Evolutionary conservation across 2,888 invertebrate genomes (phyloP).

Genomic region (Schizotus pectinicornis): DNA sequence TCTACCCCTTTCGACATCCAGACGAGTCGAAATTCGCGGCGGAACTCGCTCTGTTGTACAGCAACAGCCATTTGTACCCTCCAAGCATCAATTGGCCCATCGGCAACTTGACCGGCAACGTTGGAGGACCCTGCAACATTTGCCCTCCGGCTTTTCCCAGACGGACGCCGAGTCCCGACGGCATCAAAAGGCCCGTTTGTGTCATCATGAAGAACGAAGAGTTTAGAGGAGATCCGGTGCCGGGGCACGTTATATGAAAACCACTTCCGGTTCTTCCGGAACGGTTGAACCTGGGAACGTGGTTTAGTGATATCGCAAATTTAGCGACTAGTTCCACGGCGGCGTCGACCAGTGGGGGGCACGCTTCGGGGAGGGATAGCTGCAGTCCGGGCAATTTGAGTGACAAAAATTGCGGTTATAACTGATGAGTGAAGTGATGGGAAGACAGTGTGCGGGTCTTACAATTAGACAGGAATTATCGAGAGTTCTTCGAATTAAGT

Average conservation of each 20-base stretch:
- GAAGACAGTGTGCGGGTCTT: no score
- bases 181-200: conserved; percentile 64
- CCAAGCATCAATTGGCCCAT: conserved; percentile 58
- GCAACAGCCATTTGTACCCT: conserved; percentile 63
- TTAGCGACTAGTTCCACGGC: conserved; percentile 51
- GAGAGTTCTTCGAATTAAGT: no score
- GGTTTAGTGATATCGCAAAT: conserved; percentile 58
- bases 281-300: conserved; percentile 65
- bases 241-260: conserved; percentile 81
- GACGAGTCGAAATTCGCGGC: conserved; percentile 69
- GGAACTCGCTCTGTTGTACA: conserved; percentile 72
- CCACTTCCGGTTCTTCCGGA: conserved; percentile 83
- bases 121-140: conserved; percentile 50
- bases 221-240: conserved; percentile 60
- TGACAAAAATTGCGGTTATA: conserved; percentile 36
- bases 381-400: conserved; percentile 49
- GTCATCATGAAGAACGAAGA: conserved; percentile 68
- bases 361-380: conserved; percentile 47
- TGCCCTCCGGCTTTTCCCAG: conserved; percentile 56
- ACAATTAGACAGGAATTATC: no score
- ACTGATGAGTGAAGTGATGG: conserved; percentile 14
- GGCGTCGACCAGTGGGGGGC: conserved; percentile 40
- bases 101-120: conserved; percentile 41
- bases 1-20: conserved; percentile 69
- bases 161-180: conserved; percentile 53